A percentile compares a stretch with the other conserved stretches of the same genome.
These are phyloP conservation scores for Emydocephalus ijimae DNA, from an alignment of 2,113 vertebrate genomes.

Conservation along the genomic window DNA sequence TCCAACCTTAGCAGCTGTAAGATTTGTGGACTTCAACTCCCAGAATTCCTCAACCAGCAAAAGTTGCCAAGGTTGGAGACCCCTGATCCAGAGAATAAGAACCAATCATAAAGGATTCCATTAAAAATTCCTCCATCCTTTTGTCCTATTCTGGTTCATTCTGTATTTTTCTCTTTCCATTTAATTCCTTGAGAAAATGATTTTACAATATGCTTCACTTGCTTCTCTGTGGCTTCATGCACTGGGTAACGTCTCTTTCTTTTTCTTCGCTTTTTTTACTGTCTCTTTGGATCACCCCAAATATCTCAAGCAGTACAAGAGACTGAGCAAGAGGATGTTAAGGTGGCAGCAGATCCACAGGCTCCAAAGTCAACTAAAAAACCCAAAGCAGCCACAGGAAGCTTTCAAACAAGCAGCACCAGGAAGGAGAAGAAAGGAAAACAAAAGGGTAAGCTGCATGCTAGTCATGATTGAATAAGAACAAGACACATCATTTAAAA, in stretches of 20 bases:
- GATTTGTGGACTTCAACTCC: too few species aligned
- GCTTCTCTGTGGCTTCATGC: constrained; percentile 41
- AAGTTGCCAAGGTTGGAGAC: too few species aligned
- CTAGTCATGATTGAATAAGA: constrained; percentile 40
- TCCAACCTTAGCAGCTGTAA: too few species aligned
- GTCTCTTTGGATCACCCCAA: constrained; percentile 47
- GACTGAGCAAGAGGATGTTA: constrained; percentile 86
- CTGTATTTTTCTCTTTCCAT: constrained; percentile 16
- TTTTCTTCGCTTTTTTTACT: constrained; percentile 25
- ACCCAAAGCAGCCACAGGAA: constrained; percentile 79
- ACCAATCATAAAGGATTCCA: constrained; percentile 17
- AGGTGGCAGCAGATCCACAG: constrained; percentile 77
- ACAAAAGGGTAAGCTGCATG: constrained; percentile 90
- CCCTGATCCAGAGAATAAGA: not conserved
- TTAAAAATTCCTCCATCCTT: constrained; percentile 30
- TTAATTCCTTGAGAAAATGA: constrained; percentile 33
- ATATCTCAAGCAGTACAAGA: constrained; percentile 85
- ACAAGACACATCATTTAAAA: not conserved
- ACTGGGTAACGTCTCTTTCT: constrained; percentile 47
- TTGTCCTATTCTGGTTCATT: constrained; percentile 7
- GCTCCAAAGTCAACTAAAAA: constrained; percentile 88
- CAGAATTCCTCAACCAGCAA: too few species aligned
- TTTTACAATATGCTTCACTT: constrained; percentile 36
- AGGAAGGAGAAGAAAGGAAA: constrained; percentile 94
- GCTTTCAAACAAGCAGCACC: constrained; percentile 84